Evolutionary conservation across 2,888 invertebrate species (phyloP).

Genomic region (Horisme vitalbata): DNA sequence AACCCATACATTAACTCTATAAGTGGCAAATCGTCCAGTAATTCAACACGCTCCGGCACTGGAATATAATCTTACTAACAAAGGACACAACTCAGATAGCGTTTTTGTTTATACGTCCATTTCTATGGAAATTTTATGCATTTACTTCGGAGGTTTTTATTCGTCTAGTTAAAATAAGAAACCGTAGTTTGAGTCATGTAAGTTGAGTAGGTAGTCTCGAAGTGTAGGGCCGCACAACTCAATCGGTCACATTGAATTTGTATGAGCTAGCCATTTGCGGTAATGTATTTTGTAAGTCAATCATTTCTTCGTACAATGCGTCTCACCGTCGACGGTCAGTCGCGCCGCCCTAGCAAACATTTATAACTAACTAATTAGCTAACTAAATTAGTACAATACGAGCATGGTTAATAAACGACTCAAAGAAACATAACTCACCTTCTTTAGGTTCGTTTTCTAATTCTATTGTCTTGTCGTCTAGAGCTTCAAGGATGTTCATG

Average conservation of each 20-base stretch:
- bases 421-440: conserved; percentile 56
- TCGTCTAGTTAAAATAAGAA: conserved; percentile 1
- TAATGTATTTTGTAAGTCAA: conserved; percentile 33
- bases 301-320: conserved; percentile 27
- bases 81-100: too few relatives aligned
- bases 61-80: too few relatives aligned
- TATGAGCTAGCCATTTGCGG: conserved; percentile 34
- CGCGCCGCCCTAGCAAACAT: conserved; percentile 27
- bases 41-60: too few relatives aligned
- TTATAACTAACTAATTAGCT: conserved; percentile 28
- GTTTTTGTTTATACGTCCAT: neutral
- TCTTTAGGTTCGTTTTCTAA: conserved; percentile 79
- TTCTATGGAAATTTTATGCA: neutral
- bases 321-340: too few relatives aligned
- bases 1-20: too few relatives aligned
- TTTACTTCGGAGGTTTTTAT: neutral
- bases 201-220: neutral
- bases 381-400: conserved; percentile 21
- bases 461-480: conserved; percentile 82
- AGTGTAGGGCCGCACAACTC: conserved; percentile 11
- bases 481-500: conserved; percentile 88
- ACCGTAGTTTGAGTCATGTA: conserved; percentile 7
- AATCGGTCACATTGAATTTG: conserved; percentile 31
- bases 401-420: conserved; percentile 3
- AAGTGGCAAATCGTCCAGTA: too few relatives aligned